These are phyloP conservation scores for Holcopasites calliopsidis DNA, from an alignment of 1,140 invertebrate species.

Conservation along the genomic window DNA sequence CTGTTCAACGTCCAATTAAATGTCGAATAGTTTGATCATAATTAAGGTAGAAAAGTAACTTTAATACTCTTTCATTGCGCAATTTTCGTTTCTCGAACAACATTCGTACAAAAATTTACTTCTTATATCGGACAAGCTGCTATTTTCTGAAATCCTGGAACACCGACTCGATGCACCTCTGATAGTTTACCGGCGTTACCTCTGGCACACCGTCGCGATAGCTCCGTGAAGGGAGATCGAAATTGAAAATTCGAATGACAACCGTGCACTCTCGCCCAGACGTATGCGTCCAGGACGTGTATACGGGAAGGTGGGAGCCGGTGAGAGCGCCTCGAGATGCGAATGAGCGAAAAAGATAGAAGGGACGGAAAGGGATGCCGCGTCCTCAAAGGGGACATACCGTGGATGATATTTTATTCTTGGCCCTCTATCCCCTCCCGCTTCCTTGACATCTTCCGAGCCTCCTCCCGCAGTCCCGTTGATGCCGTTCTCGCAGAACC, in stretches of 20 bases:
- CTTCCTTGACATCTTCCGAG: conserved; percentile 52
- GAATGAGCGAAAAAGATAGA: conserved; percentile 39
- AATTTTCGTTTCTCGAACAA: no score
- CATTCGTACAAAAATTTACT: not conserved
- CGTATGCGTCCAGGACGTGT: conserved; percentile 34
- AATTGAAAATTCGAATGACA: conserved; percentile 61
- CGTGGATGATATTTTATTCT: conserved; percentile 72
- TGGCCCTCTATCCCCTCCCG: conserved; percentile 37
- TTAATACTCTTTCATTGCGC: no score
- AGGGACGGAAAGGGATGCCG: conserved; percentile 49
- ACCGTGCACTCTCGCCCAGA: conserved; percentile 45
- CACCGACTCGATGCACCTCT: not conserved
- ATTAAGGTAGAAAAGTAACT: no score
- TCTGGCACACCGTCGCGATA: not conserved
- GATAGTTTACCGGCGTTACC: conserved; percentile 11
- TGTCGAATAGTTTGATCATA: no score
- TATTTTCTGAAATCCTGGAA: not conserved
- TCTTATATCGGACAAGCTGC: not conserved
- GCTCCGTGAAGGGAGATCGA: conserved; percentile 39
- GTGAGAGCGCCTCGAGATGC: conserved; percentile 35
- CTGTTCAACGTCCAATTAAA: not conserved
- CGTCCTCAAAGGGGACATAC: conserved; percentile 70
- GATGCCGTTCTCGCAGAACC: conserved; percentile 66
- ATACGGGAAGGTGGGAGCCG: conserved; percentile 37
- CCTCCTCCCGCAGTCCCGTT: conserved; percentile 61